Conservation (phyloP, 2,113 vertebrate species). For the Patagioenas fasciata region DNA sequence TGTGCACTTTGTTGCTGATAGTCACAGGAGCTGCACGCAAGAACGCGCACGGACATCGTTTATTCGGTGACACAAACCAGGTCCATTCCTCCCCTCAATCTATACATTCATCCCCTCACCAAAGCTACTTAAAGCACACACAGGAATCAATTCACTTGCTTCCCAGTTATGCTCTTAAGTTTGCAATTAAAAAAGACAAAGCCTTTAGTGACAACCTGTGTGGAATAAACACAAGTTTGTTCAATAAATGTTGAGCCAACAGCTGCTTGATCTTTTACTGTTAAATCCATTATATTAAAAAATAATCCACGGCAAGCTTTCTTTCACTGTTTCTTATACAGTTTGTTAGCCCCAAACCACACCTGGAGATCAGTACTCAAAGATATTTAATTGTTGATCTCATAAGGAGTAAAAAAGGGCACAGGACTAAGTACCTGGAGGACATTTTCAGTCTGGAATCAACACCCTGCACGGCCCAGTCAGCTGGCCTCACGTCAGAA, state of each 20-base stretch:
- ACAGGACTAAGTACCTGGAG: not conserved
- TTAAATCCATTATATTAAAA: not conserved
- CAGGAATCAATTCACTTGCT: not conserved
- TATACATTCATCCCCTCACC: not conserved
- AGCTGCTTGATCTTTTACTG: not conserved
- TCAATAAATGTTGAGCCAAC: not conserved
- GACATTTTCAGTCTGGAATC: not conserved
- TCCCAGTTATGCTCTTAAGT: not conserved
- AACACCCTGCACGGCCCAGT: not conserved
- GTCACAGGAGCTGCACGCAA: not conserved
- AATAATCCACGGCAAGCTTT: not conserved
- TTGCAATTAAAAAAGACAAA: not conserved
- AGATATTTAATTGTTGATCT: not conserved
- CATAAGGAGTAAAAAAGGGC: not conserved
- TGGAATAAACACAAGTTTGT: not conserved
- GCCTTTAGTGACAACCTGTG: not conserved
- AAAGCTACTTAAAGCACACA: not conserved
- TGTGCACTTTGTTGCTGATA: rapidly evolving
- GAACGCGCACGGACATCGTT: not conserved
- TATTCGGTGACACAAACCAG: not conserved
- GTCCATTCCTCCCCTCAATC: not conserved
- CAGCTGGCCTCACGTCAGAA: not conserved
- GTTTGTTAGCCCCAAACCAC: not conserved
- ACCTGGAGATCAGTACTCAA: not conserved
- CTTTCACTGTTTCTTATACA: rapidly evolving